Evolutionary conservation across 2,113 vertebrate species (phyloP), one percentile per base, ranked within the genome.

Genomic region (Anas platyrhynchos): DNA sequence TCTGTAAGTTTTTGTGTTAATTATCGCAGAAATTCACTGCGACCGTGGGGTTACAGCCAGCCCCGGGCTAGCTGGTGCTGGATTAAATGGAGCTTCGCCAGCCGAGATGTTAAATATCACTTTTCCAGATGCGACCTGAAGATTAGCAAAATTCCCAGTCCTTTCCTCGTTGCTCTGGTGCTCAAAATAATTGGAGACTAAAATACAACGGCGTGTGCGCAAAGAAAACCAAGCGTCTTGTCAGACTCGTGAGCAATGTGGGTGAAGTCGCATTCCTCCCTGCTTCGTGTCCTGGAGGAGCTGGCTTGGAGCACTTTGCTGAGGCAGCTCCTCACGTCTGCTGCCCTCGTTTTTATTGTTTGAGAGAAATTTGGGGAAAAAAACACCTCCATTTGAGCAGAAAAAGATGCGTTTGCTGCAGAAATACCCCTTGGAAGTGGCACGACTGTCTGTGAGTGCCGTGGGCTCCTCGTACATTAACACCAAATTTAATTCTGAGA

Each of bases 401-500:
- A 34, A 46, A 36, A 23, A 77, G 20, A 46, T 31, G 13, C 1
- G 13, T 41, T 85, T 69, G 41, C 89, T 79, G 41, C 31, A 26
- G 66, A 66, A 71, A 62, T 78, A 46, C 54, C 48, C 0, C 26
- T 7, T 75, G 89, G 78, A 38, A 68, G 50, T 63, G 1, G 38
- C 87, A 48, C 7, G 20, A 46, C 54, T 78, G 62, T 89, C 50
- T 83, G 69, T 41, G 75, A 96, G 76, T 86, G 83, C 96, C 67
- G 48, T 67, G 91, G 55, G 73, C 83, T 96, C 87, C 95, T 82
- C 65, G 9, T 41, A 41, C 38, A 41, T 41, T 41, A 41, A 41
- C 38, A 41, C 38, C 38, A 41, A 11, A 41, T 41, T 41, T 12
- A 41, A 41, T 41, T 41, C 91, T 86, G 97, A 95, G 95, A 96